phyloP scores from a whole-genome alignment of 2,888 invertebrate species.

The Lordiphosa andalusiaca region DNA sequence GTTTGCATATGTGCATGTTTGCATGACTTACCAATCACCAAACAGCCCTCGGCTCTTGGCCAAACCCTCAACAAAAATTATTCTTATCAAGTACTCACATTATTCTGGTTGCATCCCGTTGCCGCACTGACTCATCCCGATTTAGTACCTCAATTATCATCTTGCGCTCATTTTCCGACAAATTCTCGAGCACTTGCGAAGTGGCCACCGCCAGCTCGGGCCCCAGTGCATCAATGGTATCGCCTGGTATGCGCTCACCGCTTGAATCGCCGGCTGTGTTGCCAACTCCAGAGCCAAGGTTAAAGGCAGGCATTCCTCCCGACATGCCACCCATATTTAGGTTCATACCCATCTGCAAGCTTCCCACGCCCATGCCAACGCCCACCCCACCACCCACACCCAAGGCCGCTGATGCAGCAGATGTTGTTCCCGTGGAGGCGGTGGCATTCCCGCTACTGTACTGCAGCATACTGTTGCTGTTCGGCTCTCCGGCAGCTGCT shows the following conservation, averaged over 20 bases:
- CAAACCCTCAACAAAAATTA: background rate
- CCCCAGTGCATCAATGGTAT: conserved; percentile 76
- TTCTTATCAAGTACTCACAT: conserved; percentile 81
- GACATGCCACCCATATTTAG: conserved; percentile 35
- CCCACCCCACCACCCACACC: conserved; percentile 27
- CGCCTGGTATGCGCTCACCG: conserved; percentile 68
- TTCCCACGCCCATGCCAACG: conserved; percentile 43
- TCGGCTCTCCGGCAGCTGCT: conserved; percentile 51
- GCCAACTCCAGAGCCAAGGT: conserved; percentile 37
- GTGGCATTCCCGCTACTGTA: conserved; percentile 43
- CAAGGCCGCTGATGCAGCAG: conserved; percentile 32
- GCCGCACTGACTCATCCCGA: conserved; percentile 82
- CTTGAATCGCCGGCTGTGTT: conserved; percentile 52
- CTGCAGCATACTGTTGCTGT: conserved; percentile 71
- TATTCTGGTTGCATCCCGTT: conserved; percentile 81
- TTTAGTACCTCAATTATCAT: conserved; percentile 82
- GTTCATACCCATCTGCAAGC: conserved; percentile 22
- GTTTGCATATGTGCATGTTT: too few relatives aligned
- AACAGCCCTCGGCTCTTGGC: background rate
- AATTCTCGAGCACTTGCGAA: conserved; percentile 78
- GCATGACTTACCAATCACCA: too few relatives aligned
- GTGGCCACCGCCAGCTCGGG: conserved; percentile 78
- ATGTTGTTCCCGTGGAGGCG: conserved; percentile 25
- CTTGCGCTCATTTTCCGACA: conserved; percentile 81
- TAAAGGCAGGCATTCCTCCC: conserved; percentile 31